These are phyloP conservation scores for Mythimna loreyi DNA, from an alignment of 2,888 invertebrate genomes.

Conservation along the genomic window DNA sequence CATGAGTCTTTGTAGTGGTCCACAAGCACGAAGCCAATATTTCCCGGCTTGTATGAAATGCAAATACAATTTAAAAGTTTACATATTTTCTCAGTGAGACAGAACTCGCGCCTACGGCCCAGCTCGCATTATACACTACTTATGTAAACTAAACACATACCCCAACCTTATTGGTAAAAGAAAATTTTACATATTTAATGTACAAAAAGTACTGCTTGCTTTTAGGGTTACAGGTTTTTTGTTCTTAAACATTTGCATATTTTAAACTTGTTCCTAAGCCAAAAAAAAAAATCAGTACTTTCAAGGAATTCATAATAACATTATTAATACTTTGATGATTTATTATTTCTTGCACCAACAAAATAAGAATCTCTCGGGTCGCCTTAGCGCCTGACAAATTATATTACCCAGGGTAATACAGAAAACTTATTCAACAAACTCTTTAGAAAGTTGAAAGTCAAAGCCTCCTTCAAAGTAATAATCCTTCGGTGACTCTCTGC, in stretches of 20 bases:
- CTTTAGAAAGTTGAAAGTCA: slow-evolving; percentile 83
- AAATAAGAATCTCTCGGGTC: slow-evolving; percentile 68
- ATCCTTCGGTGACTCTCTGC: slow-evolving; percentile 76
- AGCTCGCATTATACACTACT: slow-evolving; percentile 60
- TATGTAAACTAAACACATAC: slow-evolving; percentile 55
- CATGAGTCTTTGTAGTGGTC: slow-evolving; percentile 78
- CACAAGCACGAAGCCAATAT: slow-evolving; percentile 84
- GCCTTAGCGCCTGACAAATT: slow-evolving; percentile 76
- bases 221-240: slow-evolving; percentile 5
- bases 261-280: slow-evolving; percentile 2
- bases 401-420: slow-evolving; percentile 80
- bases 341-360: slow-evolving; percentile 61
- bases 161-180: slow-evolving; percentile 33
- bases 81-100: slow-evolving; percentile 86
- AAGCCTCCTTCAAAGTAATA: slow-evolving; percentile 79
- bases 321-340: slow-evolving; percentile 52
- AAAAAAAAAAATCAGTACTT: background rate
- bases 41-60: slow-evolving; percentile 86
- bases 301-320: slow-evolving; percentile 38
- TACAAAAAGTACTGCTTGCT: slow-evolving; percentile 19
- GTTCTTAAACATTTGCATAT: slow-evolving; percentile 9
- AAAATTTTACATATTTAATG: slow-evolving; percentile 36
- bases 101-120: slow-evolving; percentile 82
- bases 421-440: slow-evolving; percentile 84
- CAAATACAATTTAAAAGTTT: slow-evolving; percentile 90